Conservation (phyloP, 2,888 invertebrate genomes). For the Carterocephalus palaemon region DNA sequence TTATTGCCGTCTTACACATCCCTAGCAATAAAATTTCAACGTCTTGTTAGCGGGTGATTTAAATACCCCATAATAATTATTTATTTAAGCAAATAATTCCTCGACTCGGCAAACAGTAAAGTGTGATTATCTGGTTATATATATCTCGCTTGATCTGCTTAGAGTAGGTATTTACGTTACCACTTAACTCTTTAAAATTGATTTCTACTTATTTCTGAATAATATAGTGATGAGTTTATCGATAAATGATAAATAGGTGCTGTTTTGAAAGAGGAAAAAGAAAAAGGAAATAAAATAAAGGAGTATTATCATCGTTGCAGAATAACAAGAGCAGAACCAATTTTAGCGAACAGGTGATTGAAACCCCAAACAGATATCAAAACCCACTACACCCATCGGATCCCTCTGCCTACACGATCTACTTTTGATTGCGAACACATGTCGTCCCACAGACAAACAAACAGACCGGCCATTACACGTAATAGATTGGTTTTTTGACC, state of each 20-base stretch:
- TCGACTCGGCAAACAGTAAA: no score
- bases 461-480: slow-evolving; percentile 29
- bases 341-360: slow-evolving; percentile 7
- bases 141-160: no score
- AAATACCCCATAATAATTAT: slow-evolving; percentile 40
- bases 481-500: slow-evolving; percentile 34
- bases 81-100: slow-evolving; percentile 38
- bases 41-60: slow-evolving; percentile 25
- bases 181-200: no score
- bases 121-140: no score
- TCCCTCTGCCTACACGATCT: slow-evolving; percentile 17
- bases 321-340: no score
- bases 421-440: slow-evolving; percentile 35
- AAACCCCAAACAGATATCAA: slow-evolving; percentile 3
- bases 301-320: no score
- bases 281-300: no score
- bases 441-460: slow-evolving; percentile 28
- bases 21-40: slow-evolving; percentile 33
- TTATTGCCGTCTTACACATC: slow-evolving; percentile 36
- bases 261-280: no score
- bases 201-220: no score
- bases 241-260: no score
- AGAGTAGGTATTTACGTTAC: no score
- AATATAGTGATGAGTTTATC: no score
- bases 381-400: neutral